These are phyloP conservation scores for Isoperla grammatica DNA, from an alignment of 2,888 invertebrate genomes.

Conservation along the genomic window DNA sequence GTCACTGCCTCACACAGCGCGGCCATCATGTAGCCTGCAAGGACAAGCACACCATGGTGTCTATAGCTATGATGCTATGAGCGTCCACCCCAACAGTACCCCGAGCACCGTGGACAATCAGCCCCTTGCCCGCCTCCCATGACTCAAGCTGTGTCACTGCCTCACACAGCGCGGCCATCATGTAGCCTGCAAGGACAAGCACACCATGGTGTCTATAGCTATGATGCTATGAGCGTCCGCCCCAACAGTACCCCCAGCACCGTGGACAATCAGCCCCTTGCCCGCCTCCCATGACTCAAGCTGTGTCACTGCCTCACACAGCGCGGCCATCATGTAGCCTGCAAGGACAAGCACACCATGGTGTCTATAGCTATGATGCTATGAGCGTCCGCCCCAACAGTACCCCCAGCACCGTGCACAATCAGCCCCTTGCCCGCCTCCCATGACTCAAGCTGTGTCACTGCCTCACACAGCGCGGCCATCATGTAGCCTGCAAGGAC, in stretches of 20 bases:
- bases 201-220: too few species aligned
- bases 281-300: constrained; percentile 45
- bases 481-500: constrained; percentile 50
- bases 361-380: too few species aligned
- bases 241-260: too few species aligned
- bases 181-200: constrained; percentile 45
- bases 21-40: constrained; percentile 49
- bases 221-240: too few species aligned
- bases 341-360: too few species aligned
- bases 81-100: constrained; percentile 49
- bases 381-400: too few species aligned
- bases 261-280: constrained; percentile 45
- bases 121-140: constrained; percentile 45
- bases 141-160: constrained; percentile 42
- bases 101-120: constrained; percentile 44
- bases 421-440: constrained; percentile 44
- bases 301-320: constrained; percentile 42
- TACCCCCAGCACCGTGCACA: constrained; percentile 43
- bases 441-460: constrained; percentile 46
- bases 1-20: constrained; percentile 43
- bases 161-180: constrained; percentile 49
- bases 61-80: too few species aligned
- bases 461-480: constrained; percentile 44
- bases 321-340: constrained; percentile 51
- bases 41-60: too few species aligned